Evolutionary conservation across 2,888 invertebrate genomes (phyloP).

Genomic region (Rutpela maculata): DNA sequence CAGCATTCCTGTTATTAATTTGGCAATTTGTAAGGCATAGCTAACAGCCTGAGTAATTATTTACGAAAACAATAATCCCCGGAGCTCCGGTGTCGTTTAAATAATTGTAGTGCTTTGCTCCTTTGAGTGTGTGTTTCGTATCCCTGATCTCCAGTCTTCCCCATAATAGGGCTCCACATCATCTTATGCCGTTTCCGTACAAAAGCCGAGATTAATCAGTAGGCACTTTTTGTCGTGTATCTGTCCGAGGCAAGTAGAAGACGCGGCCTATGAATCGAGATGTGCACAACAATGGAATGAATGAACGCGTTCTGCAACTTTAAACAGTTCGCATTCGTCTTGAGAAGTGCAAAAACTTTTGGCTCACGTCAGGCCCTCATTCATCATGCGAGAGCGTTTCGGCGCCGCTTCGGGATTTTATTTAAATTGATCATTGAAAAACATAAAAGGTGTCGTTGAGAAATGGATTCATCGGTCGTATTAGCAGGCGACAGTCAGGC

Average conservation of each 20-base stretch:
- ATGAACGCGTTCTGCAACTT: constrained; percentile 65
- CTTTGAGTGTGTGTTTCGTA: constrained; percentile 40
- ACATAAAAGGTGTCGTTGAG: constrained; percentile 70
- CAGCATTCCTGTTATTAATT: constrained; percentile 34
- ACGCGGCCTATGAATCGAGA: constrained; percentile 23
- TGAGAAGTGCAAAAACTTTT: constrained; percentile 66
- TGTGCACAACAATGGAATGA: constrained; percentile 62
- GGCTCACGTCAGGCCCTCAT: constrained; percentile 67
- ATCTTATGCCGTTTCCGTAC: constrained; percentile 38
- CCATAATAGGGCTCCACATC: constrained; percentile 19
- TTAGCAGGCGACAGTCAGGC: constrained; percentile 63
- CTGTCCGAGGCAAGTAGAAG: constrained; percentile 42
- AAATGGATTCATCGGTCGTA: constrained; percentile 68
- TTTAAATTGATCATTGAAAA: constrained; percentile 71
- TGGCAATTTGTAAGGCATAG: constrained; percentile 44
- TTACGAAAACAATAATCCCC: constrained; percentile 47
- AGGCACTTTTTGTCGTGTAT: constrained; percentile 52
- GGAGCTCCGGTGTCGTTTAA: constrained; percentile 31
- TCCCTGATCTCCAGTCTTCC: constrained; percentile 11
- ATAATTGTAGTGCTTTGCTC: constrained; percentile 39
- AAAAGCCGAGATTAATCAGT: constrained; percentile 52
- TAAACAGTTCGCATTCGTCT: constrained; percentile 67
- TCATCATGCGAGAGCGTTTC: constrained; percentile 65
- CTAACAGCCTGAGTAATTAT: constrained; percentile 45
- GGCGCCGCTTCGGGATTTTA: constrained; percentile 66